Conservation (phyloP, 2,888 invertebrate genomes). For the Branchipolynoe longqiensis region DNA sequence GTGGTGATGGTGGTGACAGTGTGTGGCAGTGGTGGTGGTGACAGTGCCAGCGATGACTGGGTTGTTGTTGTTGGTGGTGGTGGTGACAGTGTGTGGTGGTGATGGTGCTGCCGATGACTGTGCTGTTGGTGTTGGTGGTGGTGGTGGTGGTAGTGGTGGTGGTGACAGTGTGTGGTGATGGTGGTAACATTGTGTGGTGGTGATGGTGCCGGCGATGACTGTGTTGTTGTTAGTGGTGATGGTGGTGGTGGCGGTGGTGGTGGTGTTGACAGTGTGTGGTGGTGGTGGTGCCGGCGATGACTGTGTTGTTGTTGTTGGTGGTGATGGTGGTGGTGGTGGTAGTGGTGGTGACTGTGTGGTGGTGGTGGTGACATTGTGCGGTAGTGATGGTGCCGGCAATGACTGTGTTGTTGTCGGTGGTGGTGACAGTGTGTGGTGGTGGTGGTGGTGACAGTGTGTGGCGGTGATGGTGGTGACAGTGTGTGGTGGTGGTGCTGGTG, state of each 20-base stretch:
- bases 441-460: too few relatives aligned
- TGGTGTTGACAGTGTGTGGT: background rate
- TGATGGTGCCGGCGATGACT: background rate
- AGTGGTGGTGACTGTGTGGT: too few relatives aligned
- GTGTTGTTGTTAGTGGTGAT: background rate
- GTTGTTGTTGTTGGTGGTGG: background rate
- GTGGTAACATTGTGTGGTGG: background rate
- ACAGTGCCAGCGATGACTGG: background rate
- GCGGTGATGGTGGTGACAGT: too few relatives aligned
- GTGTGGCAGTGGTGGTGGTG: too few relatives aligned
- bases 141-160: slow-evolving; percentile 11
- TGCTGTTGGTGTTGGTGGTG: background rate
- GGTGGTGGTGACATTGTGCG: too few relatives aligned
- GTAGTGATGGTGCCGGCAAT: too few relatives aligned
- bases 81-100: background rate
- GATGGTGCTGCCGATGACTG: background rate
- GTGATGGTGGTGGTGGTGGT: too few relatives aligned
- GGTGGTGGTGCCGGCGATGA: background rate
- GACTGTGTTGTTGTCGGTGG: too few relatives aligned
- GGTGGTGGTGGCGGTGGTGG: background rate
- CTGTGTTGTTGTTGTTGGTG: too few relatives aligned
- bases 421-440: too few relatives aligned
- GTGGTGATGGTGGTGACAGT: too few relatives aligned
- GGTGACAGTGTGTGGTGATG: background rate
- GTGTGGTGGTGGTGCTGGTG: background rate